Evolutionary conservation across 1,140 invertebrate species (phyloP).

Genomic region (Achatina immaculata): DNA sequence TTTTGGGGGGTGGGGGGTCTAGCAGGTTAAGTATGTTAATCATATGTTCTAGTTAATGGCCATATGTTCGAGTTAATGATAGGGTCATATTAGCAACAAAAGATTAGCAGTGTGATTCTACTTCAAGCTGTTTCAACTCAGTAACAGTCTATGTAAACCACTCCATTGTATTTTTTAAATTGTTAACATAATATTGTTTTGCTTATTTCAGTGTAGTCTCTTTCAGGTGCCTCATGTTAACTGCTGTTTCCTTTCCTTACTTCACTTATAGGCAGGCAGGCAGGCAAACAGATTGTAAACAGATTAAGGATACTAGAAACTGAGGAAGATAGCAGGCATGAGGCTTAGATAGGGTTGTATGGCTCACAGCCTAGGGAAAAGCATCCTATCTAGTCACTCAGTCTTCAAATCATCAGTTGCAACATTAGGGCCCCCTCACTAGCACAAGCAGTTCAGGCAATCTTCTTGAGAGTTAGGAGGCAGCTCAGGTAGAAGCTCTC

Average conservation of each 20-base stretch:
- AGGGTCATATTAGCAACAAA: not conserved
- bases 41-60: not conserved
- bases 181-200: not conserved
- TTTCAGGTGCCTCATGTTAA: not conserved
- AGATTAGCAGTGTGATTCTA: not conserved
- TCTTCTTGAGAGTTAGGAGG: constrained; percentile 24
- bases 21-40: not conserved
- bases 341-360: constrained; percentile 39
- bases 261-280: constrained; percentile 13
- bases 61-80: not conserved
- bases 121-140: no score
- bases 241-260: not conserved
- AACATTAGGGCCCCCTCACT: constrained; percentile 18
- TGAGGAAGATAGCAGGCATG: constrained; percentile 25
- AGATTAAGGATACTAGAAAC: constrained; percentile 38
- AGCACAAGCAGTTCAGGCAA: not conserved
- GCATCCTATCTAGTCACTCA: constrained; percentile 34
- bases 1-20: not conserved
- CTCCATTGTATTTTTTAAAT: not conserved
- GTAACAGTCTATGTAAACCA: no score
- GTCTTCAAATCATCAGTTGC: constrained; percentile 11
- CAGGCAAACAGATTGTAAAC: constrained; percentile 34
- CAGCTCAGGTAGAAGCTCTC: constrained; percentile 21
- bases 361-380: constrained; percentile 26
- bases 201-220: not conserved